Evolutionary conservation across 2,888 invertebrate genomes (phyloP).

Genomic region (Alcis repandata): DNA sequence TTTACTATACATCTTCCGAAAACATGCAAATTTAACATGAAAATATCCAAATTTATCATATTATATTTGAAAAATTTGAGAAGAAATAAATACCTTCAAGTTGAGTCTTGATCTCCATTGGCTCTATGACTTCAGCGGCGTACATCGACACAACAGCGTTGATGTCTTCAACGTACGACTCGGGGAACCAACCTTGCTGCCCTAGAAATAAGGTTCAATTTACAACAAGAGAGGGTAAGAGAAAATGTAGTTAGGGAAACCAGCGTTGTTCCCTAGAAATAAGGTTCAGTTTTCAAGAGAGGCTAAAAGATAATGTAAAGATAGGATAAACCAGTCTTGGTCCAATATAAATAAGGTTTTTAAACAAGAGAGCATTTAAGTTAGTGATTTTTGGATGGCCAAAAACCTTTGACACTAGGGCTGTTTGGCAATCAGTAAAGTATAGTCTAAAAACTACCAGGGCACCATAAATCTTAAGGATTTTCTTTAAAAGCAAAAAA

Average conservation of each 20-base stretch:
- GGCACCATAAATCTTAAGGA: slow-evolving; percentile 8
- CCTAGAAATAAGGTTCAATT: slow-evolving; percentile 66
- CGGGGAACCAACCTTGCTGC: slow-evolving; percentile 98
- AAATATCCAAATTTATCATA: no score
- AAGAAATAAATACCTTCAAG: slow-evolving; percentile 66
- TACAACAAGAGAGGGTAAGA: background rate
- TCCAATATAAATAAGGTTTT: no score
- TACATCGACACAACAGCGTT: slow-evolving; percentile 66
- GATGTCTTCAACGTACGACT: slow-evolving; percentile 95
- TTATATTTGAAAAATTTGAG: no score
- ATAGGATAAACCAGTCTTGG: no score
- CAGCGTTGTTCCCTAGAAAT: no score
- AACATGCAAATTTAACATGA: no score
- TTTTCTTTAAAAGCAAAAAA: no score
- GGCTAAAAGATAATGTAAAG: no score
- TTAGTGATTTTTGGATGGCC: background rate
- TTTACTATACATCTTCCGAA: no score
- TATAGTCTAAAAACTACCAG: slow-evolving; percentile 11
- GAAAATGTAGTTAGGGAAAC: no score
- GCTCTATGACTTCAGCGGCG: slow-evolving; percentile 68
- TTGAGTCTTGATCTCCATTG: slow-evolving; percentile 77
- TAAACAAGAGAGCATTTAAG: no score
- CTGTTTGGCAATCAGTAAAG: background rate
- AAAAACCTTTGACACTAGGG: background rate
- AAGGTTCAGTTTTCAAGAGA: no score